Base-by-base conservation (phyloP, 2,797 vertebrate species). In the Cuculus canorus region DNA sequence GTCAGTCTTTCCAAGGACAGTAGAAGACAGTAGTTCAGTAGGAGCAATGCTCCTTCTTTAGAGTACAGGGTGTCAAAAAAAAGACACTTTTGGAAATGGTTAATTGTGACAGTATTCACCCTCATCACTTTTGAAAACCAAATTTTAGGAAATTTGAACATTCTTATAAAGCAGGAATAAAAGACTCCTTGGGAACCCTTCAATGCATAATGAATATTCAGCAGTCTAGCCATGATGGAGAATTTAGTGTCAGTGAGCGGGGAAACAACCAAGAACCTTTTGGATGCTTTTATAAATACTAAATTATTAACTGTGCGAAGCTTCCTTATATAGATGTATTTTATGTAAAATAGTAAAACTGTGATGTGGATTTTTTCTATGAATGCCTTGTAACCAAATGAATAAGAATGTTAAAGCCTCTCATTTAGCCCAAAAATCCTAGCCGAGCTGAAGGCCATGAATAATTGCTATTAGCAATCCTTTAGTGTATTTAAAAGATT, bases 1-100 rank as follows among this genome's bases (percentile, higher is more conserved):
- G 5, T 15, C 47, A 13, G 11, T 7, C 30, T 66, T 60, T 28
- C 54, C 65, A 17, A n/a, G 22, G 45, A 11, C 24, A 39, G 14
- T n/a, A 41, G 21, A 14, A 56, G 48, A 5, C 12, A 41, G 25
- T 10, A 2, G 13, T 28, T 17, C 11, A 19, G 6, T 6, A 4
- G 24, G 15, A 33, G 10, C 7, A 43, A 5, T 0, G 0, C 37
- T 45, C 23, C 18, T 41, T 12, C 60, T 57, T 14, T 30, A 79
- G 28, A 27, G 13, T 16, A 1, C 48, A 54, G 35, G 7, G 1
- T 37, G 17, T 17, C 13, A 11, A 47, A 47, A 30, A 30, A 50
- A 52, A n/a, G 23, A 13, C 11, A 3, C 6, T 48, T 15, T 33
- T 69, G 27, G 30, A 65, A 83, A 50, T 14, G 24, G 17, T 19